Conservation (phyloP, 1,140 invertebrate genomes). For the Contarinia nasturtii region DNA sequence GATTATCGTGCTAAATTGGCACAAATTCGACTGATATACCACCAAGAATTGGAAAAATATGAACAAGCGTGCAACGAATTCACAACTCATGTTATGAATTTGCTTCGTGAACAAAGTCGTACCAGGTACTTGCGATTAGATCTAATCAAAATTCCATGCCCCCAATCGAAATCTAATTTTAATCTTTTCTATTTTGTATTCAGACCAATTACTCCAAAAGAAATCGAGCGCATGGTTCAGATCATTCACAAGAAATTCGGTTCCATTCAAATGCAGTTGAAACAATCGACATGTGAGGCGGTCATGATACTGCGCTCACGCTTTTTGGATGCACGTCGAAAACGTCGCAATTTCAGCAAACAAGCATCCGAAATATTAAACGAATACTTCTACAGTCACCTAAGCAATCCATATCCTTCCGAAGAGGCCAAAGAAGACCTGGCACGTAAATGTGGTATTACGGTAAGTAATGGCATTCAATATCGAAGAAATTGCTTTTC, state of each 20-base stretch:
- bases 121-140: constrained; percentile 49
- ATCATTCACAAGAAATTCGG: constrained; percentile 99
- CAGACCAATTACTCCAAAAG: constrained; percentile 76
- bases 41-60: constrained; percentile 98
- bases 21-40: constrained; percentile 98
- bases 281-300: constrained; percentile 99
- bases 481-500: not conserved
- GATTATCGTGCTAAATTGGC: constrained; percentile 97
- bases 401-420: constrained; percentile 98
- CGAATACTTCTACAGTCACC: constrained; percentile 99
- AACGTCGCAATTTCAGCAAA: constrained; percentile 98
- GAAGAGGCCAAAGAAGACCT: constrained; percentile 99
- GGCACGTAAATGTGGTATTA: constrained; percentile 98
- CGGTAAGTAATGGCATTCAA: constrained; percentile 44
- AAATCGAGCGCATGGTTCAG: constrained; percentile 99
- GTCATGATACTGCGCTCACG: constrained; percentile 90
- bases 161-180: not conserved
- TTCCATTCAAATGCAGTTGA: constrained; percentile 98
- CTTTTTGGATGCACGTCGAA: constrained; percentile 94
- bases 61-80: constrained; percentile 99
- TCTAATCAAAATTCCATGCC: not conserved
- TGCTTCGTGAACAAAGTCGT: constrained; percentile 91
- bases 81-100: constrained; percentile 97
- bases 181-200: constrained; percentile 1
- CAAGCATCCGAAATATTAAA: constrained; percentile 99